Evolutionary conservation across 2,113 vertebrate genomes (phyloP).

Genomic region (Leptodactylus fuscus): DNA sequence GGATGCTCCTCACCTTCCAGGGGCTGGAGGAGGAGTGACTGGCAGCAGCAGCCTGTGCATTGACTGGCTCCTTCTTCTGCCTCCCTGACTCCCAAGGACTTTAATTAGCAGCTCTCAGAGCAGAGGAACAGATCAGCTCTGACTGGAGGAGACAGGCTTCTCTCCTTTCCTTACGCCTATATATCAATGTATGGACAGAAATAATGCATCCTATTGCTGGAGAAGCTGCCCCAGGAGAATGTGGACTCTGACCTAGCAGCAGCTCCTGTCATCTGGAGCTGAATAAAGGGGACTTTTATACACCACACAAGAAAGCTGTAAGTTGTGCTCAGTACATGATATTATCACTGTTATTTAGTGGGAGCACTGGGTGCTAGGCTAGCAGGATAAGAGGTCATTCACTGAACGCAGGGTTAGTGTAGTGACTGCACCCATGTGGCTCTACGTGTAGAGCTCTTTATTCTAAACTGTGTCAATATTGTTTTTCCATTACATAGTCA

Average conservation of each 20-base stretch:
- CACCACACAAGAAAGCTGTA: slow-evolving; percentile 15
- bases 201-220: not conserved
- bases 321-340: slow-evolving; percentile 3
- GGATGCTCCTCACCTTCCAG: not conserved
- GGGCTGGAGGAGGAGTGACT: slow-evolving; percentile 17
- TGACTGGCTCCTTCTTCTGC: slow-evolving; percentile 37
- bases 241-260: slow-evolving; percentile 20
- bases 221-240: slow-evolving; percentile 17
- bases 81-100: slow-evolving; percentile 46
- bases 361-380: not conserved
- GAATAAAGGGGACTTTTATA: not conserved
- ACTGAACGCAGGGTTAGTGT: slow-evolving; percentile 8
- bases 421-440: slow-evolving; percentile 3
- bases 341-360: not conserved
- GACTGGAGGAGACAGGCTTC: not conserved
- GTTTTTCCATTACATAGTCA: slow-evolving; percentile 18
- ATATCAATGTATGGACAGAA: not conserved
- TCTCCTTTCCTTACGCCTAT: not conserved
- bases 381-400: not conserved
- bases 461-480: slow-evolving; percentile 40
- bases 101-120: slow-evolving; percentile 43
- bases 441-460: not conserved
- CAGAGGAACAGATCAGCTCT: slow-evolving; percentile 27
- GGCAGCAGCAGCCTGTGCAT: not conserved
- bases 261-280: not conserved